Evolutionary conservation across 2,888 invertebrate species (phyloP).

Genomic region (Bhutanitis thaidina): DNA sequence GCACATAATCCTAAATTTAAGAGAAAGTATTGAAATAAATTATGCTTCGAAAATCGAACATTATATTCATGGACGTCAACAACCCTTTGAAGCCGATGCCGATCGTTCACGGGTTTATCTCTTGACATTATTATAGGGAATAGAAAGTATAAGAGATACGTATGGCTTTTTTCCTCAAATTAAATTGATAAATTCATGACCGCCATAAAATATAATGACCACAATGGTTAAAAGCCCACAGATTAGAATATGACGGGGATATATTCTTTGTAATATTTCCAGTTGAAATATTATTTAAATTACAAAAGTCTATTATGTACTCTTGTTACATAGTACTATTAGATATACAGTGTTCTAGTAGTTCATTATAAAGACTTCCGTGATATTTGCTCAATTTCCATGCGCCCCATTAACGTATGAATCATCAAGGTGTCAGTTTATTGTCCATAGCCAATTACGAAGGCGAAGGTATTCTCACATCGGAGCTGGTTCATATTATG

Average conservation of each 20-base stretch:
- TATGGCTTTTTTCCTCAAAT: neutral
- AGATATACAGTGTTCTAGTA: too few species aligned
- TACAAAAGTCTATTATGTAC: too few species aligned
- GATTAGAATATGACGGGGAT: too few species aligned
- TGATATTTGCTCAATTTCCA: too few species aligned
- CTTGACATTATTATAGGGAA: neutral
- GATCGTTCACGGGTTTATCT: neutral
- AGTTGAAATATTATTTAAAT: too few species aligned
- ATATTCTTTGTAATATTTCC: too few species aligned
- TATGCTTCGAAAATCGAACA: neutral
- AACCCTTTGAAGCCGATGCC: neutral
- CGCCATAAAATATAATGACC: conserved; percentile 2
- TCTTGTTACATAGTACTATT: neutral
- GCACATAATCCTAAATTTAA: neutral
- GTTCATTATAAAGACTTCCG: too few species aligned
- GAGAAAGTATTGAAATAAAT: conserved; percentile 1
- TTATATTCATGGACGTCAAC: neutral
- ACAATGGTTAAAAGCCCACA: neutral
- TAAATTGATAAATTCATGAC: conserved; percentile 10
- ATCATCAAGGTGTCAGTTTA: neutral
- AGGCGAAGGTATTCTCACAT: neutral
- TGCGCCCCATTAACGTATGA: too few species aligned
- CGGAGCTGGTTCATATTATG: neutral
- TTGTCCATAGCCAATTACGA: neutral
- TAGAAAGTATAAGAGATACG: conserved; percentile 2